Evolutionary conservation across 2,113 vertebrate genomes (phyloP).

Genomic region (Suncus etruscus): DNA sequence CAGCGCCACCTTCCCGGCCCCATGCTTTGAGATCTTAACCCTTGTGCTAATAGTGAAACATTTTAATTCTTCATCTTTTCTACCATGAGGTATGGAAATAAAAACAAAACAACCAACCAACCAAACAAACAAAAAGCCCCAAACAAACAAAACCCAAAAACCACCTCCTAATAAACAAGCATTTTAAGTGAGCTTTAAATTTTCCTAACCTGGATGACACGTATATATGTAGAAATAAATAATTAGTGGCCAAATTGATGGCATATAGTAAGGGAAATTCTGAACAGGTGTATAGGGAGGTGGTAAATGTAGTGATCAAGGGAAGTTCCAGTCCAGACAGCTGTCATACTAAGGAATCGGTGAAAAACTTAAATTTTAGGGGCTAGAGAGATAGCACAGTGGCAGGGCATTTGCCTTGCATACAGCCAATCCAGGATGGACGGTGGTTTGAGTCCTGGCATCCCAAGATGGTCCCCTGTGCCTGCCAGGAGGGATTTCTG

Average conservation of each 20-base stretch:
- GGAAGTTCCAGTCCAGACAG: too few relatives aligned
- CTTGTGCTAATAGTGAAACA: neutral
- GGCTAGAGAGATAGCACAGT: too few relatives aligned
- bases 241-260: conserved; percentile 30
- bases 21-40: conserved; percentile 10
- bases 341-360: too few relatives aligned
- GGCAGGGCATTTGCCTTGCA: too few relatives aligned
- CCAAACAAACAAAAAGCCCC: conserved; percentile 31
- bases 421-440: too few relatives aligned
- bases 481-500: too few relatives aligned
- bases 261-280: neutral
- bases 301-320: too few relatives aligned
- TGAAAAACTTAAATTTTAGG: too few relatives aligned
- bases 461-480: too few relatives aligned
- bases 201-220: conserved; percentile 12
- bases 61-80: neutral
- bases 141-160: conserved; percentile 29
- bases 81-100: neutral
- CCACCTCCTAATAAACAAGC: neutral
- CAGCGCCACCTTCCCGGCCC: too few relatives aligned
- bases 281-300: neutral
- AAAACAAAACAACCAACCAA: neutral
- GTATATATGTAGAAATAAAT: conserved; percentile 39
- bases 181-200: conserved; percentile 26
- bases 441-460: too few relatives aligned